A percentile compares a stretch with the other conserved stretches of the same genome.
Evolutionary conservation across 2,797 vertebrate genomes (phyloP).

Genomic region (Lepilemur ruficaudatus): DNA sequence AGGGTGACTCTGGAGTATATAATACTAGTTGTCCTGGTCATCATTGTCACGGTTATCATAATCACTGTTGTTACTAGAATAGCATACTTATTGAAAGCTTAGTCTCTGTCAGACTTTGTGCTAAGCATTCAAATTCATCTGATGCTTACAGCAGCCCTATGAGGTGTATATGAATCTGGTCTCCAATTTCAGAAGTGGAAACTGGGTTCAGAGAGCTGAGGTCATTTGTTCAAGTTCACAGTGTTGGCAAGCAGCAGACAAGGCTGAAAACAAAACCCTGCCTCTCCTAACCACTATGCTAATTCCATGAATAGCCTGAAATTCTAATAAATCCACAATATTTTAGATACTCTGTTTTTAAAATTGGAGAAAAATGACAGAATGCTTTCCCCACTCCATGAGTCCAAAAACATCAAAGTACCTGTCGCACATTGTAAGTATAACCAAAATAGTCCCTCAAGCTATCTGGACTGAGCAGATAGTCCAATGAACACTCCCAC

Average conservation of each 20-base stretch:
- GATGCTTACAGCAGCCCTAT: neutral
- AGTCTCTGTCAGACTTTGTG: neutral
- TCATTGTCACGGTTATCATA: rapidly evolving
- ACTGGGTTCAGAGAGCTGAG: neutral
- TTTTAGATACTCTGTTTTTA: neutral
- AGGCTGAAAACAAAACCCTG: rapidly evolving
- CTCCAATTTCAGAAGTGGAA: neutral
- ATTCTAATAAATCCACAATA: neutral
- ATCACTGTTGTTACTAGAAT: neutral
- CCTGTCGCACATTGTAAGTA: rapidly evolving
- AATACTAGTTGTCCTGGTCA: neutral
- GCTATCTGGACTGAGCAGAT: neutral
- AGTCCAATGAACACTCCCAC: neutral
- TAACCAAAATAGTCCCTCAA: neutral
- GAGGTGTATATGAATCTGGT: rapidly evolving
- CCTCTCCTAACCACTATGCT: neutral
- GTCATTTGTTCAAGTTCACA: too few species aligned
- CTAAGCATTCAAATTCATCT: neutral
- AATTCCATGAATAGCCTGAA: neutral
- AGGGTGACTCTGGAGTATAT: neutral
- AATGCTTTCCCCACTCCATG: neutral
- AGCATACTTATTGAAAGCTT: neutral
- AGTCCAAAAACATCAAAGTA: neutral
- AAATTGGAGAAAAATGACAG: neutral
- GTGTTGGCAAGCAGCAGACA: rapidly evolving